Conservation (phyloP, 1,140 invertebrate species). For the Conus ventricosus region DNA sequence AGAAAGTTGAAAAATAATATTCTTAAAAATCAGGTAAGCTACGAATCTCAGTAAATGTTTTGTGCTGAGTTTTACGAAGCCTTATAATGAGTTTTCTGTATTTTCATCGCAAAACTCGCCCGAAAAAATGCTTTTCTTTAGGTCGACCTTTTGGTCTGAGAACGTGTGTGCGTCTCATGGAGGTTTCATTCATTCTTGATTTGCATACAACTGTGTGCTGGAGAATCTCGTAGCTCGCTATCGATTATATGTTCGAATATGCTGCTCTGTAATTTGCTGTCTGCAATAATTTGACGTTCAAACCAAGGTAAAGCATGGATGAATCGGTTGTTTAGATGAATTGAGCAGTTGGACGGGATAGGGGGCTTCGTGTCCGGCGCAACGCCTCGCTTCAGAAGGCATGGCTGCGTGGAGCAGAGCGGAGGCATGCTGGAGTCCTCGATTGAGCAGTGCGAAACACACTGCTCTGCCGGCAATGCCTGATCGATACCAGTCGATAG, state of each 20-base stretch:
- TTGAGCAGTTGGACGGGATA: too few species aligned
- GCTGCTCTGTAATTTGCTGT: neutral
- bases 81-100: neutral
- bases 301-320: neutral
- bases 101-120: neutral
- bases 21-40: slow-evolving; percentile 36
- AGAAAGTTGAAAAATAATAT: slow-evolving; percentile 41
- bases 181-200: slow-evolving; percentile 37
- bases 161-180: slow-evolving; percentile 4
- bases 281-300: neutral
- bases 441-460: neutral
- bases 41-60: neutral
- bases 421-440: neutral
- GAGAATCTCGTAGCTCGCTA: neutral
- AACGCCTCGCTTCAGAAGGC: neutral
- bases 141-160: neutral
- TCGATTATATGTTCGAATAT: neutral
- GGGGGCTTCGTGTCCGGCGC: too few species aligned
- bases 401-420: slow-evolving; percentile 1
- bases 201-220: slow-evolving; percentile 27
- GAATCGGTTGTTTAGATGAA: too few species aligned
- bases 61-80: neutral
- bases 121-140: neutral
- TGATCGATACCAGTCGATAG: slow-evolving; percentile 14
- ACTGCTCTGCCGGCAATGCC: slow-evolving; percentile 9